phyloP scores from a whole-genome alignment of 2,888 invertebrate genomes.

The Liopterus haemorrhoidalis region DNA sequence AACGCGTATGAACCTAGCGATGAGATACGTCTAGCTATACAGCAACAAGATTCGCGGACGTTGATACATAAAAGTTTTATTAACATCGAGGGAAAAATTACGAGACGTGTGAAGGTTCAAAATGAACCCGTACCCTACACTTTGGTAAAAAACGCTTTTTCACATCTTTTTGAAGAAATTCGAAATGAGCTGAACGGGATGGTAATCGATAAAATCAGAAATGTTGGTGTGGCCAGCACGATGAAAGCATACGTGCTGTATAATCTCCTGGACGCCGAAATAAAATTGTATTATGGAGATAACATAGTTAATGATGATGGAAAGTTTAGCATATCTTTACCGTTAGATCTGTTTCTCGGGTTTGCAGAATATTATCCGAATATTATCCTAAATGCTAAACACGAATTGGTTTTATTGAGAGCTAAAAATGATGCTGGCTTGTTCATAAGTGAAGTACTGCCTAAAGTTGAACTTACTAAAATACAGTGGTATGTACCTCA shows the following conservation, averaged over 20 bases:
- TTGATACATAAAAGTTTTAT: conserved; percentile 34
- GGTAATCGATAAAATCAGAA: conserved; percentile 36
- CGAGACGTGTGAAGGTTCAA: conserved; percentile 12
- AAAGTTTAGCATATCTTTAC: conserved; percentile 16
- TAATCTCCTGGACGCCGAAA: conserved; percentile 31
- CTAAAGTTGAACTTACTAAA: not conserved
- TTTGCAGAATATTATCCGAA: conserved; percentile 40
- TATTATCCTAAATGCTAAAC: conserved; percentile 39
- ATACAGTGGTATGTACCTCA: not conserved
- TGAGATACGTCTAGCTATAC: conserved; percentile 37
- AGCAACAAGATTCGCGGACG: conserved; percentile 35
- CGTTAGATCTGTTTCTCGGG: conserved; percentile 36
- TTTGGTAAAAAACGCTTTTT: conserved; percentile 33
- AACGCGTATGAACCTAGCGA: conserved; percentile 35
- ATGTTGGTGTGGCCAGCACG: conserved; percentile 36
- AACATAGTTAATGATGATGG: not conserved
- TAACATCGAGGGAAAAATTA: conserved; percentile 27
- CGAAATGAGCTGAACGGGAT: conserved; percentile 39
- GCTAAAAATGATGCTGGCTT: not conserved
- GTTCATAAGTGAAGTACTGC: not conserved
- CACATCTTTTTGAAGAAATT: conserved; percentile 37
- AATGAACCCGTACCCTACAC: no score
- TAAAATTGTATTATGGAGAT: conserved; percentile 28
- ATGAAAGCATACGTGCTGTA: conserved; percentile 38
- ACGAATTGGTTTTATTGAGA: conserved; percentile 31